A percentile compares a stretch with the other conserved stretches of the same genome.
These are phyloP conservation scores for Rhyacophila brunnea DNA, from an alignment of 1,140 invertebrate species.

Conservation along the genomic window DNA sequence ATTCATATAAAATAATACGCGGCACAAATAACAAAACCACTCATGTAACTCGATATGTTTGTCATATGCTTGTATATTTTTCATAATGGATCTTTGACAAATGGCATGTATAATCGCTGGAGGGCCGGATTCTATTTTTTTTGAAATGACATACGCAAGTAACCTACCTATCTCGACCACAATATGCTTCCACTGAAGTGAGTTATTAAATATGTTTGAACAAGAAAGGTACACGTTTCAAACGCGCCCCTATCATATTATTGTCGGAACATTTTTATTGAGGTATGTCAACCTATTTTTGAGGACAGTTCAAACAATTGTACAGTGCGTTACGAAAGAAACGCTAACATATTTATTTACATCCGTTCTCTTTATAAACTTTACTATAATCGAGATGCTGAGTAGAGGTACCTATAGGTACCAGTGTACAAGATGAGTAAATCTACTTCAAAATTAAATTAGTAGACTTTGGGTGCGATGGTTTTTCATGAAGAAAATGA, in stretches of 20 bases:
- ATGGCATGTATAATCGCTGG: slow-evolving; percentile 29
- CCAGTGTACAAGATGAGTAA: too few relatives aligned
- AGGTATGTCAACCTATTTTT: slow-evolving; percentile 30
- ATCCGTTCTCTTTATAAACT: too few relatives aligned
- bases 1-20: slow-evolving; percentile 5
- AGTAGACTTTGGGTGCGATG: too few relatives aligned
- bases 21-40: slow-evolving; percentile 15
- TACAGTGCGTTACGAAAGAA: slow-evolving; percentile 12
- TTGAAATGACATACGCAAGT: slow-evolving; percentile 10
- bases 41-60: slow-evolving; percentile 31
- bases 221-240: slow-evolving; percentile 22
- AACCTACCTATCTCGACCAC: slow-evolving; percentile 8
- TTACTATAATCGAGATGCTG: too few relatives aligned
- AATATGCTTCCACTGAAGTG: slow-evolving; percentile 26
- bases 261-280: slow-evolving; percentile 26
- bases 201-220: slow-evolving; percentile 36
- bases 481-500: too few relatives aligned
- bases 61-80: slow-evolving; percentile 29
- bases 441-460: too few relatives aligned
- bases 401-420: too few relatives aligned
- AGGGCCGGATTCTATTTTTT: slow-evolving; percentile 15
- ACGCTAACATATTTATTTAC: too few relatives aligned
- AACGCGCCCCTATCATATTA: slow-evolving; percentile 24
- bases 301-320: slow-evolving; percentile 26
- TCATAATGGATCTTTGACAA: slow-evolving; percentile 31